Evolutionary conservation across 2,797 vertebrate genomes (phyloP).

Genomic region (Bufotes viridis): DNA sequence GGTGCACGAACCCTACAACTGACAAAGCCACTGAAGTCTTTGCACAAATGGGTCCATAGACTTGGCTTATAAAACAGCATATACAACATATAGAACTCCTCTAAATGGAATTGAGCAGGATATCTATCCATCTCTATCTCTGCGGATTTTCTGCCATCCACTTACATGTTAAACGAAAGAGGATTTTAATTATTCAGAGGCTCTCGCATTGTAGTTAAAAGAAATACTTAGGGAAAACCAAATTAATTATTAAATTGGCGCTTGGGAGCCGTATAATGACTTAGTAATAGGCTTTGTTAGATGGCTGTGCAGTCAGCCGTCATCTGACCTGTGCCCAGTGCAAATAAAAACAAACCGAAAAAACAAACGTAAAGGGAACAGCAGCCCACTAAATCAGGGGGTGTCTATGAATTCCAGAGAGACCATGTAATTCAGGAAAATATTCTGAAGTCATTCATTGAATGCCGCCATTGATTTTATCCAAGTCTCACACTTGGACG

Average conservation of each 20-base stretch:
- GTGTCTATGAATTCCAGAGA: slow-evolving; percentile 2
- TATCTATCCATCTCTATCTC: too few relatives aligned
- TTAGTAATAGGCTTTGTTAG: slow-evolving; percentile 29
- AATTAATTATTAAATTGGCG: slow-evolving; percentile 69
- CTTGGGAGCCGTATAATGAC: slow-evolving; percentile 68
- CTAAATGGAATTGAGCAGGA: too few relatives aligned
- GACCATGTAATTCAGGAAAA: background rate
- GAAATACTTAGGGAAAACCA: slow-evolving; percentile 67
- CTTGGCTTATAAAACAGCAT: background rate
- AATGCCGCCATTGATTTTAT: background rate
- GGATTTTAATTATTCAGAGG: slow-evolving; percentile 67
- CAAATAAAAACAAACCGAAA: background rate
- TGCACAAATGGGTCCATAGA: background rate
- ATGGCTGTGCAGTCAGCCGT: background rate
- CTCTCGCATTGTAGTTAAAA: slow-evolving; percentile 70
- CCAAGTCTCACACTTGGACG: background rate
- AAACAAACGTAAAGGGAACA: background rate
- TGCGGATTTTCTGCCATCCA: too few relatives aligned
- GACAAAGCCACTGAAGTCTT: too few relatives aligned
- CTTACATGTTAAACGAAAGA: background rate
- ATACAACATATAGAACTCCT: too few relatives aligned
- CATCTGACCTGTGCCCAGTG: background rate
- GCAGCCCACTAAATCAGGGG: background rate
- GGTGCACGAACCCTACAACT: too few relatives aligned
- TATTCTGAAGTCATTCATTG: background rate